phyloP scores from a whole-genome alignment of 2,113 vertebrate genomes.

The Spheniscus mendiculus region DNA sequence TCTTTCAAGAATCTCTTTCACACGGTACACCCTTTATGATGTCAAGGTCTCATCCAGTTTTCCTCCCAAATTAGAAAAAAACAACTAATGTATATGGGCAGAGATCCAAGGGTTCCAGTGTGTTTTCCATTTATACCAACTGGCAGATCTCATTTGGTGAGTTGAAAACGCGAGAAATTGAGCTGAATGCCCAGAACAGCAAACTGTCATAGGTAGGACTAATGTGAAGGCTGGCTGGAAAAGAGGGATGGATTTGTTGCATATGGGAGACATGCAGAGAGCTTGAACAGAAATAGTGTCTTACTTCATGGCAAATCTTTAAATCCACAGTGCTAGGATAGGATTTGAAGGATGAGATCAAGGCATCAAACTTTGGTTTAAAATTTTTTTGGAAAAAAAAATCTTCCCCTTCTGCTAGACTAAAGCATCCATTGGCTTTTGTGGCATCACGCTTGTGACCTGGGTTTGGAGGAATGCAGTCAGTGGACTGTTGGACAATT shows the following conservation, averaged over 20 bases:
- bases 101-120: neutral
- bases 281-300: neutral
- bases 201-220: neutral
- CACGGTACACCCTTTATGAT: neutral
- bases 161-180: neutral
- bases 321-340: neutral
- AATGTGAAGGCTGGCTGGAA: neutral
- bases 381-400: neutral
- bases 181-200: neutral
- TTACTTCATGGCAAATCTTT: neutral
- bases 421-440: neutral
- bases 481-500: neutral
- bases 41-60: neutral
- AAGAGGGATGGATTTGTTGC: neutral
- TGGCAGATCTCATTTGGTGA: neutral
- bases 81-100: neutral
- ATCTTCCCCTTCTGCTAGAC: neutral
- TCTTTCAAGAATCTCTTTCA: neutral
- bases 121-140: neutral
- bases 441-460: neutral
- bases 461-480: neutral
- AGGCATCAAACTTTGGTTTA: neutral
- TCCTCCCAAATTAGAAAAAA: neutral
- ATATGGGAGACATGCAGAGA: neutral
- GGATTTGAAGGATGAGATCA: neutral